These are phyloP conservation scores for Meiosimyza decipiens DNA, from an alignment of 2,888 invertebrate genomes.

Conservation along the genomic window DNA sequence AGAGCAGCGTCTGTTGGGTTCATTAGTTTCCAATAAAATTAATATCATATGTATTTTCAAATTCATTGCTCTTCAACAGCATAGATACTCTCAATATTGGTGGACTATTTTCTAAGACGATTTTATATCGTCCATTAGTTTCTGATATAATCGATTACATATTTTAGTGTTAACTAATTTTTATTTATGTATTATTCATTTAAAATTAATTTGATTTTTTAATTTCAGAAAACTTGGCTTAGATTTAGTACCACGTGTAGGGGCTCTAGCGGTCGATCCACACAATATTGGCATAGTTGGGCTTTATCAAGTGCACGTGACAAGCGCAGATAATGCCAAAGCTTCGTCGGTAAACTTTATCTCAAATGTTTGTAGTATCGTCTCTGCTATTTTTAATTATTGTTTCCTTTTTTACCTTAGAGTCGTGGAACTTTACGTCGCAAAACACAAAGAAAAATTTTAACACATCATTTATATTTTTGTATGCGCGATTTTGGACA, in stretches of 20 bases:
- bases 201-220: not conserved
- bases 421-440: conserved; percentile 66
- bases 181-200: not conserved
- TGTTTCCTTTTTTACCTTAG: conserved; percentile 47
- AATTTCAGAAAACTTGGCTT: conserved; percentile 85
- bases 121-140: too few relatives aligned
- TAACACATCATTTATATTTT: conserved; percentile 85
- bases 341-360: conserved; percentile 74
- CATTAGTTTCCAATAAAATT: too few relatives aligned
- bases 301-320: conserved; percentile 83
- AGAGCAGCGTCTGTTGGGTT: too few relatives aligned
- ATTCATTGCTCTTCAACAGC: too few relatives aligned
- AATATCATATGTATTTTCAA: too few relatives aligned
- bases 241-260: conserved; percentile 91
- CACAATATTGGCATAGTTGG: conserved; percentile 90
- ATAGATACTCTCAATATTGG: too few relatives aligned
- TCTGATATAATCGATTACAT: too few relatives aligned
- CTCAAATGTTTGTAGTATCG: not conserved
- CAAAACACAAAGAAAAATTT: conserved; percentile 63
- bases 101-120: too few relatives aligned
- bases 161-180: too few relatives aligned
- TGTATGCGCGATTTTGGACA: conserved; percentile 91
- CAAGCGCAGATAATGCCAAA: conserved; percentile 78
- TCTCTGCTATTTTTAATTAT: not conserved
- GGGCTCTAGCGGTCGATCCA: conserved; percentile 90